Conservation (phyloP, 2,797 vertebrate genomes). For the Apogon hyalosoma region DNA sequence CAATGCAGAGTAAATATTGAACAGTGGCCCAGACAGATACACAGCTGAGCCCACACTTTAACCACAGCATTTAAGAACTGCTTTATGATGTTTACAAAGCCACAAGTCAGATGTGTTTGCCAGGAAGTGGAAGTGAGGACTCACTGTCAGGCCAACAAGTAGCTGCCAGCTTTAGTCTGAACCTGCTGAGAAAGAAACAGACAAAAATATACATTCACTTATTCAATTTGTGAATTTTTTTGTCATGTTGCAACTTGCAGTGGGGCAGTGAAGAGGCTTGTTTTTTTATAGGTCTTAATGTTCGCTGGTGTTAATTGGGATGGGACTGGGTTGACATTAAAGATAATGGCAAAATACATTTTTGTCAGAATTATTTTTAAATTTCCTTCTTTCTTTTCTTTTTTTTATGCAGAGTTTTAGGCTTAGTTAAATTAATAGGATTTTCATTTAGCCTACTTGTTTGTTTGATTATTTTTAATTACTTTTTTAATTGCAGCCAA, state of each 20-base stretch:
- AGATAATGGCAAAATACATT: neutral
- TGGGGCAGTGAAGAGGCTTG: neutral
- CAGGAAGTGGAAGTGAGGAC: slow-evolving; percentile 45
- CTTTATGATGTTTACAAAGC: slow-evolving; percentile 51
- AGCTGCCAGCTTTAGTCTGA: neutral
- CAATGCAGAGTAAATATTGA: slow-evolving; percentile 17
- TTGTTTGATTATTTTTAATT: neutral
- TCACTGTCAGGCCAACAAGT: slow-evolving; percentile 15
- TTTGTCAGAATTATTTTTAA: too few relatives aligned
- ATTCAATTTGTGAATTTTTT: neutral
- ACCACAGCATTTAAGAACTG: slow-evolving; percentile 24
- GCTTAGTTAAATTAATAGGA: too few relatives aligned
- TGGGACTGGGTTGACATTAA: too few relatives aligned
- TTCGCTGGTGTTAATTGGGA: neutral
- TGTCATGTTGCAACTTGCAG: neutral
- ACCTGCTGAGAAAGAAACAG: neutral
- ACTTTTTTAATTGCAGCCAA: too few relatives aligned
- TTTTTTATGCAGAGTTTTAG: too few relatives aligned
- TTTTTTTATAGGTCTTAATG: neutral
- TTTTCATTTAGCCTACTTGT: too few relatives aligned
- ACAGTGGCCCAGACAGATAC: slow-evolving; percentile 11
- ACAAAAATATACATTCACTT: neutral
- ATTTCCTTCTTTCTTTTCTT: too few relatives aligned
- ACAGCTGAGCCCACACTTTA: slow-evolving; percentile 43
- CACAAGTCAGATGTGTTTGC: slow-evolving; percentile 34